A percentile compares a stretch with the other conserved stretches of the same genome.
phyloP scores from a whole-genome alignment of 2,888 invertebrate species.

The Thyatira batis region DNA sequence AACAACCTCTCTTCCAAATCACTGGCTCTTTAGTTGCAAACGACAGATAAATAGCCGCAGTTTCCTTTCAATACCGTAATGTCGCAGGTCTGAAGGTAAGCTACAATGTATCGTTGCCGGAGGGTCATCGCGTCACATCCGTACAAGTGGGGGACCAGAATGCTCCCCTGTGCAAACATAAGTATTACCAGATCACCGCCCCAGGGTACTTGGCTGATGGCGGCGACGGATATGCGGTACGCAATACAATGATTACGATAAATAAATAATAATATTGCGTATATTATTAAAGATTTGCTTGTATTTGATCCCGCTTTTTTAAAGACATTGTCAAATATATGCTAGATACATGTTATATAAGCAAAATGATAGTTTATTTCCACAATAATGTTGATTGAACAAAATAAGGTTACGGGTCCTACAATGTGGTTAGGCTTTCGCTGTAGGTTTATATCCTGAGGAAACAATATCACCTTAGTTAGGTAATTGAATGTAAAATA shows the following conservation, averaged over 20 bases:
- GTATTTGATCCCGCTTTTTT: too few relatives aligned
- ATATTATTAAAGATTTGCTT: too few relatives aligned
- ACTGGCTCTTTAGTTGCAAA: not conserved
- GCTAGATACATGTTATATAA: too few relatives aligned
- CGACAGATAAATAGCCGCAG: not conserved
- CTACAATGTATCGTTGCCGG: slow-evolving; percentile 79
- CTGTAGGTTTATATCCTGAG: too few relatives aligned
- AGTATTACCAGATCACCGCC: slow-evolving; percentile 80
- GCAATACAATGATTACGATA: slow-evolving; percentile 1
- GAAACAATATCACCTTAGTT: too few relatives aligned
- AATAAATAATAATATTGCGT: too few relatives aligned
- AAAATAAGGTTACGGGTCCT: too few relatives aligned
- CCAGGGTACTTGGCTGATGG: slow-evolving; percentile 81
- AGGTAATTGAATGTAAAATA: too few relatives aligned
- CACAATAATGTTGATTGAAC: too few relatives aligned
- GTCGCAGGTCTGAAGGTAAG: slow-evolving; percentile 75
- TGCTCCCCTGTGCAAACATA: slow-evolving; percentile 8
- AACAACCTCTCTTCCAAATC: not conserved
- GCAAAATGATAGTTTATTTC: too few relatives aligned
- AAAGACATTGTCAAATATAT: too few relatives aligned
- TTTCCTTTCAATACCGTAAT: not conserved
- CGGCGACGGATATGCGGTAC: slow-evolving; percentile 78
- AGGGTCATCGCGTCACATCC: slow-evolving; percentile 72
- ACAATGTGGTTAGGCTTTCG: too few relatives aligned
- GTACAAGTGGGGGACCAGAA: slow-evolving; percentile 14